phyloP scores from a whole-genome alignment of 2,797 vertebrate genomes.

The Onychomys torridus region DNA sequence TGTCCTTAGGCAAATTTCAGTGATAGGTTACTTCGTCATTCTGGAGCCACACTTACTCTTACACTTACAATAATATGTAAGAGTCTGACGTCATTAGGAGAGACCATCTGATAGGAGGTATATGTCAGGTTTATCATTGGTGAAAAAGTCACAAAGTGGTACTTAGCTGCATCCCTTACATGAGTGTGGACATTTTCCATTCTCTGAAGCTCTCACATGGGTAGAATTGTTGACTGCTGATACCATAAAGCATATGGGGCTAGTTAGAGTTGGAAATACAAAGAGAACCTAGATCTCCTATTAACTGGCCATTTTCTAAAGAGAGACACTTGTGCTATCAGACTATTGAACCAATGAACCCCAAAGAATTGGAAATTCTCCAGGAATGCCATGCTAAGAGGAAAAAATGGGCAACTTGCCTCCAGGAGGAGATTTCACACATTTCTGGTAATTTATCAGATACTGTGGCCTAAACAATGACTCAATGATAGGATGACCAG shows the following conservation, averaged over 20 bases:
- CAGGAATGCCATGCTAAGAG: background rate
- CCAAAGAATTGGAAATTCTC: background rate
- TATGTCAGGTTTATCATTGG: background rate
- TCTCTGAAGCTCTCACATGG: background rate
- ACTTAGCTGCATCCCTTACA: background rate
- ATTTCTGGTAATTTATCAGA: background rate
- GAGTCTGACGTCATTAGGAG: background rate
- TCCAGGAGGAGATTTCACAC: background rate
- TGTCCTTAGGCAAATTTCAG: background rate
- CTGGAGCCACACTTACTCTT: background rate
- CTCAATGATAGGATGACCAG: background rate
- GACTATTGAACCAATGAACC: background rate
- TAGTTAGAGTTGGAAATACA: background rate
- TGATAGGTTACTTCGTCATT: background rate
- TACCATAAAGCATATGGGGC: background rate
- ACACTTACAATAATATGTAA: background rate
- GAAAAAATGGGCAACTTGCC: too few relatives aligned
- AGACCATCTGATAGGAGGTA: too few relatives aligned
- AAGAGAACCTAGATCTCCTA: background rate
- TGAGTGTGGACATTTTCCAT: too few relatives aligned
- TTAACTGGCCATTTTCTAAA: background rate
- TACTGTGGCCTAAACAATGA: background rate
- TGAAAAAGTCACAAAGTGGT: background rate
- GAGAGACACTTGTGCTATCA: background rate
- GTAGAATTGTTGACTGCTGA: background rate